These are phyloP conservation scores for Florisuga fusca DNA, from an alignment of 2,797 vertebrate genomes.

Conservation along the genomic window DNA sequence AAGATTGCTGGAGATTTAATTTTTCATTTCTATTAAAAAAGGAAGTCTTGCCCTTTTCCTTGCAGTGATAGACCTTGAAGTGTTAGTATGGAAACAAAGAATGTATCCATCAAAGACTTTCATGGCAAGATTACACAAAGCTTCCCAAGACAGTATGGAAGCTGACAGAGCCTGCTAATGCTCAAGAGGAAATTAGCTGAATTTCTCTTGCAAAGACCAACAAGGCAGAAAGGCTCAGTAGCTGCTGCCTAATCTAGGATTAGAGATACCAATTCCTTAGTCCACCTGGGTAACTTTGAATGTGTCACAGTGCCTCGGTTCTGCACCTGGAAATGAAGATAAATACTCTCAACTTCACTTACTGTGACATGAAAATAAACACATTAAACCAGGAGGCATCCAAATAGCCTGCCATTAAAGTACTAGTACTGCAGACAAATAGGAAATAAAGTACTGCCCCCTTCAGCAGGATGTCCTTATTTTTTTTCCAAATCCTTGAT, in stretches of 20 bases:
- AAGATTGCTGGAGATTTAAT: slow-evolving; percentile 37
- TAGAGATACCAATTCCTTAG: not conserved
- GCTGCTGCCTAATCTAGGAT: not conserved
- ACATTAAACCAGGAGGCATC: slow-evolving; percentile 43
- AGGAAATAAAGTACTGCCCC: slow-evolving; percentile 61
- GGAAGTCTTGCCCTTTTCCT: slow-evolving; percentile 61
- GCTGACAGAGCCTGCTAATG: not conserved
- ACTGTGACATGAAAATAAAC: slow-evolving; percentile 59
- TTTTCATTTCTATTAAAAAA: slow-evolving; percentile 55
- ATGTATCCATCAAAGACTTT: slow-evolving; percentile 30
- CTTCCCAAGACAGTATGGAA: not conserved
- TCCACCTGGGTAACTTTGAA: slow-evolving; percentile 3
- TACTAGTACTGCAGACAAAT: slow-evolving; percentile 10
- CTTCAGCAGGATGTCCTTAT: not conserved
- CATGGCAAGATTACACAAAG: not conserved
- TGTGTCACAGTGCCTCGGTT: not conserved
- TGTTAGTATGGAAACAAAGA: slow-evolving; percentile 38
- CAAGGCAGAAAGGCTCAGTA: not conserved
- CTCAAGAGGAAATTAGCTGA: not conserved
- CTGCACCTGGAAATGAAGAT: slow-evolving; percentile 64
- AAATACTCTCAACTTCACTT: slow-evolving; percentile 53
- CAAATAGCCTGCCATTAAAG: slow-evolving; percentile 42
- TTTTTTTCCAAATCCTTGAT: not conserved
- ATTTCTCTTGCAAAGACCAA: not conserved
- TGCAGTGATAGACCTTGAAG: slow-evolving; percentile 50